These are phyloP conservation scores for Sebastes wilsoni DNA, from an alignment of 2,797 vertebrate species.

Conservation along the genomic window DNA sequence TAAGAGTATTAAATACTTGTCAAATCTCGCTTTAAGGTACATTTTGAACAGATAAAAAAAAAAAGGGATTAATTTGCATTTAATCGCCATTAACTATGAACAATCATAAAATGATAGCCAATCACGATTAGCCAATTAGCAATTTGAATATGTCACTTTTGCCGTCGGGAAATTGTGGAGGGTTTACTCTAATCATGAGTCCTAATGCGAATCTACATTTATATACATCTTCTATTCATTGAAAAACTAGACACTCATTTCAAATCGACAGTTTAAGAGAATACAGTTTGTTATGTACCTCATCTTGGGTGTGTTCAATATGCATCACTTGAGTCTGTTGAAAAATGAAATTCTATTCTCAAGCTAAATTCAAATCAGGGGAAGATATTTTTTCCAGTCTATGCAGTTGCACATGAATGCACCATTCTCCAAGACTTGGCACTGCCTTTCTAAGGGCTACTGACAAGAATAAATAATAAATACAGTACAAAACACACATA, in stretches of 20 bases:
- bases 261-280: not conserved
- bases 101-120: no score
- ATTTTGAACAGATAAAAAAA: no score
- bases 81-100: no score
- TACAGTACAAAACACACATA: not conserved
- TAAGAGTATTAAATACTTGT: no score
- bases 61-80: no score
- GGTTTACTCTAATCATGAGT: not conserved
- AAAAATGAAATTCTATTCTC: not conserved
- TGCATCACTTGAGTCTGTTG: not conserved
- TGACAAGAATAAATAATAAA: not conserved
- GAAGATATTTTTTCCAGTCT: slow-evolving; percentile 16
- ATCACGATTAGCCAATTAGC: no score
- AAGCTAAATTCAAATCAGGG: slow-evolving; percentile 7
- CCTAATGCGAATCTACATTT: not conserved
- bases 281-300: not conserved
- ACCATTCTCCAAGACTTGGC: slow-evolving; percentile 14
- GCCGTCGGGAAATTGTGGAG: not conserved
- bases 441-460: not conserved
- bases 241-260: not conserved
- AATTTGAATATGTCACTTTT: not conserved
- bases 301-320: not conserved
- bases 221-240: not conserved
- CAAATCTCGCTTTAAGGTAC: no score
- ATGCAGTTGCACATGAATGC: slow-evolving; percentile 21